Evolutionary conservation across 2,797 vertebrate genomes (phyloP), one percentile per base, ranked within the genome.

Genomic region (Hapalemur alaotrensis): DNA sequence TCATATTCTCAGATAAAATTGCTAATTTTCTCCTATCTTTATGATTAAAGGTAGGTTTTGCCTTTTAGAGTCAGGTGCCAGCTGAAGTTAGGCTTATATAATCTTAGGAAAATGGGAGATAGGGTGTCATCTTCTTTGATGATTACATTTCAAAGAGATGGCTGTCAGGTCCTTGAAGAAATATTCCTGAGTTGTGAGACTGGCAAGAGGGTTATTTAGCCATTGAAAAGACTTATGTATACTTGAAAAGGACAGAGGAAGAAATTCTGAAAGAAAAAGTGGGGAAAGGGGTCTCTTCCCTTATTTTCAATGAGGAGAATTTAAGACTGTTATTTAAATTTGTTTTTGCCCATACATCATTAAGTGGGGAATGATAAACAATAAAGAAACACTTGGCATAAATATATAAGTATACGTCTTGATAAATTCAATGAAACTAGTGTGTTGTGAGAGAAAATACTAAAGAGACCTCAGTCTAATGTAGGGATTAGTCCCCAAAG

Each of bases 101-200:
- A 10, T 90, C 17, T 28, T 2, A 48, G 67, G 65, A 94, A 75
- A 69, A 35, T 69, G 43, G 23, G 28, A 80, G 43, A 88, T 43
- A 50, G 2, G 72, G 3, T 4, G 8, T 90, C 91, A 70, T 63
- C 43, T 92, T 94, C 8, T 67, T 95, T 73, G 43, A 61, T 70
- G 54, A 89, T 91, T 89, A 82, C 12, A 79, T 95, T 96, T 96
- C 78, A 95, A 91, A 78, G 30, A 76, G 28, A 80, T 75, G 72
- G 9, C 48, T 96, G 59, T 65, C 32, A 32, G 48, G 43, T 82
- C 4, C 22, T 91, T 76, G 57, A 82, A 63, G 41, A 96, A 92
- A 93, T 78, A 93, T 41, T 95, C 43, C 30, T 61, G 83, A 95
- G 35, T 79, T 93, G 10, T 82, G 69, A 84, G 22, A 73, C 11